Evolutionary conservation across 2,797 vertebrate genomes (phyloP).

Genomic region (Carduelis carduelis): DNA sequence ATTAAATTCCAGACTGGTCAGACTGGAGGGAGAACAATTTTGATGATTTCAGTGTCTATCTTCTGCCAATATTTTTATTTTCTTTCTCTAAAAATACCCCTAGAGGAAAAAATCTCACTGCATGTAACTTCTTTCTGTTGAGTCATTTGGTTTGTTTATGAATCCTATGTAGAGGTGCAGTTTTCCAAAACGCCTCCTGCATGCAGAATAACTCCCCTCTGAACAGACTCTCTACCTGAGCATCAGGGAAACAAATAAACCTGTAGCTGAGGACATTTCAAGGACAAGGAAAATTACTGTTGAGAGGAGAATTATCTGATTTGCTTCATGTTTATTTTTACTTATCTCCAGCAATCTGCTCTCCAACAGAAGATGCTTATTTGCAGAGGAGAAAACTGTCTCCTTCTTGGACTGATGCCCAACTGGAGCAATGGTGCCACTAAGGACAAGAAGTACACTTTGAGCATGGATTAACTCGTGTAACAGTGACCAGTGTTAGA

Average conservation of each 20-base stretch:
- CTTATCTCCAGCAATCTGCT: conserved; percentile 41
- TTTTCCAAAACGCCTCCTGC: conserved; percentile 17
- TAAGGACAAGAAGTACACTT: not conserved
- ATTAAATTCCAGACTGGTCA: not conserved
- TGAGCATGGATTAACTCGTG: not conserved
- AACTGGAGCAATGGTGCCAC: not conserved
- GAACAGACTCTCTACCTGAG: conserved; percentile 21
- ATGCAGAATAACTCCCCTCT: not conserved
- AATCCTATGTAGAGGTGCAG: conserved; percentile 4
- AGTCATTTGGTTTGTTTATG: conserved; percentile 45
- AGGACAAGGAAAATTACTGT: conserved; percentile 30
- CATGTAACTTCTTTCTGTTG: not conserved
- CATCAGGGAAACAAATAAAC: not conserved
- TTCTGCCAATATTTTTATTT: conserved; percentile 12
- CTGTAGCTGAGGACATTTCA: not conserved
- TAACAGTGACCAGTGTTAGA: not conserved
- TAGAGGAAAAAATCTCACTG: not conserved
- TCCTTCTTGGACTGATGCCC: conserved; percentile 15
- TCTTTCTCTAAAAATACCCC: conserved; percentile 16
- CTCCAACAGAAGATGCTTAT: conserved; percentile 42
- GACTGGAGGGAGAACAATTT: not conserved
- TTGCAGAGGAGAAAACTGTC: conserved; percentile 14
- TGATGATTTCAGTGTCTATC: not conserved
- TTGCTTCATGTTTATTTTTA: conserved; percentile 34
- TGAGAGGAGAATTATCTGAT: conserved; percentile 34